Evolutionary conservation across 2,888 invertebrate genomes (phyloP), one percentile per base, ranked within the genome.

Genomic region (Asteroscopus sphinx): DNA sequence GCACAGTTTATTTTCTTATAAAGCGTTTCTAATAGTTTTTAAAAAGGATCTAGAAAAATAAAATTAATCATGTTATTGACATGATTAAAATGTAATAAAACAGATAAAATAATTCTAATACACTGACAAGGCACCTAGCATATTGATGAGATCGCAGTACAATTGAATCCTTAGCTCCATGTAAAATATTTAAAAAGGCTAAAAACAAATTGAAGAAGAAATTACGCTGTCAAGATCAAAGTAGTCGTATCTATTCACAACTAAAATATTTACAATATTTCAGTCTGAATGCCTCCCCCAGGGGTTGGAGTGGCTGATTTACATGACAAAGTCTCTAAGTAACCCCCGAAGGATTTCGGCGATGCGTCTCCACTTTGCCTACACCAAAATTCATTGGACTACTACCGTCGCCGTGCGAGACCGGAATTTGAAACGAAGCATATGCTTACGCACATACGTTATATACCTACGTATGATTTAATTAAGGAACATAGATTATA

Each of bases 261-360:
- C 83, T 87, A 82, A 85, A 90, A 89, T 88, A 88, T 90, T 89
- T 85, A 85, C 81, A 86, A 86, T 89, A 88, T 89, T 90, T 89
- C 83, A 86, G 85, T 87, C 82, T 84, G 86, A 87, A 86, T 82
- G 77, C 80, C 82, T 84, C 83, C 79, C 80, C 65, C 56, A 70
- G 79, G 86, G 83, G 82, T 82, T 83, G 80, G 87, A 90, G 85
- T 83, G 83, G 82, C 85, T 89, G 84, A 91, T 92, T 92, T 92
- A 84, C 92, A 92, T 92, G 87, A 91, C 90, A 92, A 92, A 92
- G 92, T 83, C 82, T 74, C 77, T 84, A 85, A 88, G 86, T 86
- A 85, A 85, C 83, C 84, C 85, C 79, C 81, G 67, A 81, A 87
- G 86, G 88, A 87, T 90, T 89, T 85, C 65, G 81, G 79, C 66